Base-by-base conservation (phyloP, 2,888 invertebrate species). In the Fragum whitleyi region DNA sequence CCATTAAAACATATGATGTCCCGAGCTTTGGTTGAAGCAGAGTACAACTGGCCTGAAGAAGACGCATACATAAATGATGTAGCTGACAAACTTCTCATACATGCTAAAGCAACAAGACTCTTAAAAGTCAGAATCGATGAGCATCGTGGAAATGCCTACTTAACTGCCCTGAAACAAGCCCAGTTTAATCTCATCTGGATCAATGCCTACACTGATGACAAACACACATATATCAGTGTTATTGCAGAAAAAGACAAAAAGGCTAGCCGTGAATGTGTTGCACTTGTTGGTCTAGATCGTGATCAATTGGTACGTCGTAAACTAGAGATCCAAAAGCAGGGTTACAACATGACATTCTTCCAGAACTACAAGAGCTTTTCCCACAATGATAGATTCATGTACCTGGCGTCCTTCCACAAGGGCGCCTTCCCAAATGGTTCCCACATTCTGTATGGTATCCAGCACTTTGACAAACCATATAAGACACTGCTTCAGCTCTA, bases 281-380 rank as follows among this genome's bases (percentile, higher is more conserved):
- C 91, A 9, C 79, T 90, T 21, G 88, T 88, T 26, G 92, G 91
- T 7, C 76, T 92, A 29, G 82, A 81, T 2, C 86, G 89, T 70
- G 61, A 89, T 53, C 86, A 87, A 47, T 83, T 92, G 6, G 83
- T 88, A 9, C 79, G 86, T 26, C 79, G 78, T 16, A 91, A 91
- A 79, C 81, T 91, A 0, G 80, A 85, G 28, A 84, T 88, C 28
- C 88, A 91, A 67, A 83, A 86, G 32, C 69, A 77, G 9, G 90
- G 90, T 36, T 91, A 90, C 85, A 91, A 92, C 79, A 87, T 92
- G 79, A 90, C 89, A 7, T 87, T 90, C 74, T 87, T 92, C 57
- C 92, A 92, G 79, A 91, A 91, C 78, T 92, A 90, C 83, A 86
- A 86, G 42, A 91, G 91, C 74, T 79, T 85, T 70, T 90, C 92